Evolutionary conservation across 2,113 vertebrate genomes (phyloP).

Genomic region (Dryoscopus gambensis): DNA sequence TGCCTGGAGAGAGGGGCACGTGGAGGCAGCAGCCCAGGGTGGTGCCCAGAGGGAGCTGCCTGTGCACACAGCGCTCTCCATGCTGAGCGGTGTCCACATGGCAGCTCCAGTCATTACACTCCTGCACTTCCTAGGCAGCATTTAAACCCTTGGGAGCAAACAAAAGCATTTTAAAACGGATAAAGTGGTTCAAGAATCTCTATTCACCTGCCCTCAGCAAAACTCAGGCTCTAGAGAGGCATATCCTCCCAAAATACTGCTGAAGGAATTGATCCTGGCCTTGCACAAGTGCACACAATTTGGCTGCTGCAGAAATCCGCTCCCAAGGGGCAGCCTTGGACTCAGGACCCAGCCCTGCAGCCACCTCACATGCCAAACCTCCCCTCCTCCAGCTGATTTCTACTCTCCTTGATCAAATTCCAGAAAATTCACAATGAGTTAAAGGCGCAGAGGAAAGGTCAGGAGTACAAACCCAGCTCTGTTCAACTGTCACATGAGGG

Average conservation of each 20-base stretch:
- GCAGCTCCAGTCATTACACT: not conserved
- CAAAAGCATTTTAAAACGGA: not conserved
- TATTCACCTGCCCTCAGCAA: not conserved
- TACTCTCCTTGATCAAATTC: not conserved
- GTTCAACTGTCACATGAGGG: accelerated
- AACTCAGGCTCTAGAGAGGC: not conserved
- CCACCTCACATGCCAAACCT: not conserved
- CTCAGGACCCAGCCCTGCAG: not conserved
- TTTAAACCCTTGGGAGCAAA: not conserved
- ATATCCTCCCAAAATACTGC: not conserved
- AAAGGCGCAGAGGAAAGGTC: not conserved
- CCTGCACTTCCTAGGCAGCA: not conserved
- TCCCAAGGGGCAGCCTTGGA: not conserved
- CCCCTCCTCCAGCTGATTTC: not conserved
- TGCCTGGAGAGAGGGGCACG: accelerated
- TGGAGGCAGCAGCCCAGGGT: not conserved
- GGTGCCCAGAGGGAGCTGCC: not conserved
- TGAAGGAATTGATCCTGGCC: not conserved
- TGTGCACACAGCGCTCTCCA: not conserved
- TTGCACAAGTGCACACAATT: not conserved
- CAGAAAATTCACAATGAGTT: not conserved
- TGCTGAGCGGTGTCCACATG: accelerated
- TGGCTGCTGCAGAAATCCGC: not conserved
- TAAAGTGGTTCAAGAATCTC: not conserved
- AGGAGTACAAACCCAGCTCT: not conserved